Conservation (phyloP, 2,113 vertebrate genomes). For the Apaloderma vittatum region DNA sequence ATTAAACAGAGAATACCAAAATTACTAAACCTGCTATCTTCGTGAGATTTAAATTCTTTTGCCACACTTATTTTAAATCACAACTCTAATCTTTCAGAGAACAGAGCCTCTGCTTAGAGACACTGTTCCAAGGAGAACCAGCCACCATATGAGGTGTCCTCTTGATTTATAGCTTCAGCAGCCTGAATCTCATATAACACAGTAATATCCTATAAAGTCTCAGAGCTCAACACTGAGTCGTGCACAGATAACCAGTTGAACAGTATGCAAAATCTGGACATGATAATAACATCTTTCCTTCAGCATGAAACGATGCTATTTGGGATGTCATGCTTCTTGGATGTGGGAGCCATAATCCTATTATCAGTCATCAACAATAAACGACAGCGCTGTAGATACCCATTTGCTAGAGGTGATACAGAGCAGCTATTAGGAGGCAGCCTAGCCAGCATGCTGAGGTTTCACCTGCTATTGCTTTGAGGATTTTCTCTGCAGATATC, state of each 20-base stretch:
- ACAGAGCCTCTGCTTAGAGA: constrained; percentile 34
- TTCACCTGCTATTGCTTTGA: constrained; percentile 26
- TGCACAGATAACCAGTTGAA: constrained; percentile 47
- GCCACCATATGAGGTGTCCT: background rate
- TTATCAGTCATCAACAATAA: constrained; percentile 69
- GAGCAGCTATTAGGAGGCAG: constrained; percentile 46
- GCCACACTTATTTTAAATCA: constrained; percentile 11
- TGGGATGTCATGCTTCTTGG: constrained; percentile 19
- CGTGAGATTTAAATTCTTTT: constrained; percentile 14
- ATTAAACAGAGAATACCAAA: background rate
- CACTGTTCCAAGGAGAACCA: constrained; percentile 47
- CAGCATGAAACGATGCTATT: constrained; percentile 36
- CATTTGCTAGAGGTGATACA: constrained; percentile 54
- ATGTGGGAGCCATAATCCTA: constrained; percentile 48
- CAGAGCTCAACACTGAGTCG: constrained; percentile 6
- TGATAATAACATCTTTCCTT: constrained; percentile 47
- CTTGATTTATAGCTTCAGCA: constrained; percentile 67
- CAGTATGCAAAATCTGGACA: constrained; percentile 26
- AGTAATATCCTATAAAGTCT: constrained; percentile 37
- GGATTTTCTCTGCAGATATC: constrained; percentile 30
- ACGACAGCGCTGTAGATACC: background rate
- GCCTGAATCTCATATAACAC: constrained; percentile 43
- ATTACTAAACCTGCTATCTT: background rate
- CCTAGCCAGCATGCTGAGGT: background rate
- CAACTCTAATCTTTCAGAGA: constrained; percentile 5